These are phyloP conservation scores for Conistra vaccinii DNA, from an alignment of 2,888 invertebrate species.

Conservation along the genomic window DNA sequence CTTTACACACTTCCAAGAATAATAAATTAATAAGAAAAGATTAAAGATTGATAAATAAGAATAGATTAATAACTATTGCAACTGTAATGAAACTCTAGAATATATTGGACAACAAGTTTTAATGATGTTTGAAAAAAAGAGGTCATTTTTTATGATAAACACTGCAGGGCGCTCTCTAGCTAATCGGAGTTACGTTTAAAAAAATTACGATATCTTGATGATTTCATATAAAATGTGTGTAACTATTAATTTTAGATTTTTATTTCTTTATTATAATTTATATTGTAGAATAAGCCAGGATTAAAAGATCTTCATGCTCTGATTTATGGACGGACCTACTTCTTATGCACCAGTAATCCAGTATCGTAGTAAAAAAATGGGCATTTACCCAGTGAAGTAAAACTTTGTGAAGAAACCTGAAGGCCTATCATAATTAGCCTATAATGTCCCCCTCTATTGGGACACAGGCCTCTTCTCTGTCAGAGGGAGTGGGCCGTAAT, in stretches of 20 bases:
- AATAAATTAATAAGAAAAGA: too few relatives aligned
- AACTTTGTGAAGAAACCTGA: too few relatives aligned
- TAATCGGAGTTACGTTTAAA: neutral
- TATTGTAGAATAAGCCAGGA: neutral
- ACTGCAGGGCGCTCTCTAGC: neutral
- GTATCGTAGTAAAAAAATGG: neutral
- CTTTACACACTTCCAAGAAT: too few relatives aligned
- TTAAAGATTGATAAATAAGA: too few relatives aligned
- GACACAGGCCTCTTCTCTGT: too few relatives aligned
- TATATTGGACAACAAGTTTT: constrained; percentile 9
- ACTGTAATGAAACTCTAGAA: constrained; percentile 32
- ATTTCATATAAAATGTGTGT: neutral
- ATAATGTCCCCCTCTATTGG: too few relatives aligned
- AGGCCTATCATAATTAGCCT: too few relatives aligned
- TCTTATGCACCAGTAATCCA: neutral
- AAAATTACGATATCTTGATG: neutral
- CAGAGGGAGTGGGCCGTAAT: too few relatives aligned
- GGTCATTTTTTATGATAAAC: neutral
- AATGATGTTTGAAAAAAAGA: constrained; percentile 7
- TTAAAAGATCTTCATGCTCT: neutral
- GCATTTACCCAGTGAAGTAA: too few relatives aligned
- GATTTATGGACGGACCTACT: neutral
- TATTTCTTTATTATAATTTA: neutral
- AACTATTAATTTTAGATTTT: constrained; percentile 4
- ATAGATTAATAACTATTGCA: constrained; percentile 13